Percentiles rank a stretch among this genome's conserved stretches.
phyloP scores from a whole-genome alignment of 2,888 invertebrate species.

The Lithodes maja region DNA sequence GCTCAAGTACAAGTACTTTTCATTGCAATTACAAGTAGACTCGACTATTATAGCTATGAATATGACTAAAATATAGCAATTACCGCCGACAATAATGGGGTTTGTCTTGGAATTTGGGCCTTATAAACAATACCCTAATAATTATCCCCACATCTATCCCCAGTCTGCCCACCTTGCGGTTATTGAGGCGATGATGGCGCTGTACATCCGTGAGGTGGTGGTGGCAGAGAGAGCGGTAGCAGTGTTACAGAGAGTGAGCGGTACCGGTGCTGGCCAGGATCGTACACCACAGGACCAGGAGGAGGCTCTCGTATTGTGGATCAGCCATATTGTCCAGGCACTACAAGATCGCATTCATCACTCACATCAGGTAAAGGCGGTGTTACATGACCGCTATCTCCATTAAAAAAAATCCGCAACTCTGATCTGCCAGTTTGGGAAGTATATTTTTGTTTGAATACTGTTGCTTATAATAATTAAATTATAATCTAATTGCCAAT shows the following conservation, averaged over 20 bases:
- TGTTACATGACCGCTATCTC: no score
- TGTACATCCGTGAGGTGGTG: slow-evolving; percentile 94
- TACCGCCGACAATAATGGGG: no score
- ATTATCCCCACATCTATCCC: slow-evolving; percentile 72
- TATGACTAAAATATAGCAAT: no score
- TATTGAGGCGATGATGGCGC: slow-evolving; percentile 94
- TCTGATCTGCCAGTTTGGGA: no score
- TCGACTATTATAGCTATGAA: not conserved
- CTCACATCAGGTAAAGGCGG: slow-evolving; percentile 43
- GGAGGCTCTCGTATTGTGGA: slow-evolving; percentile 90
- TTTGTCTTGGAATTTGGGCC: no score
- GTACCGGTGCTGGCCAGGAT: slow-evolving; percentile 75
- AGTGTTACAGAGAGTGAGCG: slow-evolving; percentile 85
- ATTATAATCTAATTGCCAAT: no score
- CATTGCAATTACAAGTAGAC: not conserved
- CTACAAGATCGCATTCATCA: slow-evolving; percentile 66
- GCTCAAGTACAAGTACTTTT: not conserved
- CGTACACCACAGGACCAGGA: slow-evolving; percentile 80
- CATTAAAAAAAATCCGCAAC: no score
- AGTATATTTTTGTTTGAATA: no score
- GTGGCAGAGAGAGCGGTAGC: slow-evolving; percentile 90
- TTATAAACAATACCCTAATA: no score
- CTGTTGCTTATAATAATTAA: no score
- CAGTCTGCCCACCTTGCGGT: slow-evolving; percentile 96
- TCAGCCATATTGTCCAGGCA: slow-evolving; percentile 82